phyloP scores from a whole-genome alignment of 2,113 vertebrate genomes.

The Ciconia boyciana region DNA sequence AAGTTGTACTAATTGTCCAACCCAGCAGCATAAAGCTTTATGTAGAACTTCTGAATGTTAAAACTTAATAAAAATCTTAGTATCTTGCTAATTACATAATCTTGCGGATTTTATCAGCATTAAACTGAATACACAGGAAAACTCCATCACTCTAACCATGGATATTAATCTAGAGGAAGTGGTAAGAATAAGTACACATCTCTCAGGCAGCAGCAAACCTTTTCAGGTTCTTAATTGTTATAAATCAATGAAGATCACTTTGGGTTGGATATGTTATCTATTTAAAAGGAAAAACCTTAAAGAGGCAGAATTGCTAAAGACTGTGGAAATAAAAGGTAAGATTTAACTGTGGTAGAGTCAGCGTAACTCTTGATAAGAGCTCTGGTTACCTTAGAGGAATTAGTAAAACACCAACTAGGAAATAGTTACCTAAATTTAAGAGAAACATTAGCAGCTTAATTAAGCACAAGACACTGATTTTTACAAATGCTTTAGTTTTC shows the following conservation, averaged over 20 bases:
- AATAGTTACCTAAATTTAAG: neutral
- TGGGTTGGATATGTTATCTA: neutral
- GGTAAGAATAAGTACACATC: neutral
- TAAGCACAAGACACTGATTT: neutral
- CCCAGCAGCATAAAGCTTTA: neutral
- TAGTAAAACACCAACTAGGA: neutral
- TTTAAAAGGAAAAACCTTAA: neutral
- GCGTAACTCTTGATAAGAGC: neutral
- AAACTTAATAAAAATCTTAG: neutral
- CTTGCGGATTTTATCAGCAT: neutral
- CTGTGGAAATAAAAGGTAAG: neutral
- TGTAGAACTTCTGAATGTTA: neutral
- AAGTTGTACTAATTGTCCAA: neutral
- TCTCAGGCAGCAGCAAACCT: neutral
- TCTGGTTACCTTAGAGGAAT: neutral
- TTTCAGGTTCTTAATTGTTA: neutral
- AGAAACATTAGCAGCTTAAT: neutral
- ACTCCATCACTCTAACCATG: neutral
- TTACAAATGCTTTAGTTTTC: neutral
- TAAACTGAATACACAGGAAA: neutral
- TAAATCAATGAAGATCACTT: neutral
- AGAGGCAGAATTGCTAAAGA: neutral
- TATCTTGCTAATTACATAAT: neutral
- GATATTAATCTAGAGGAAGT: neutral
- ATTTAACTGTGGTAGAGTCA: neutral